phyloP scores from a whole-genome alignment of 2,888 invertebrate genomes.

The Nemoura dubitans region DNA sequence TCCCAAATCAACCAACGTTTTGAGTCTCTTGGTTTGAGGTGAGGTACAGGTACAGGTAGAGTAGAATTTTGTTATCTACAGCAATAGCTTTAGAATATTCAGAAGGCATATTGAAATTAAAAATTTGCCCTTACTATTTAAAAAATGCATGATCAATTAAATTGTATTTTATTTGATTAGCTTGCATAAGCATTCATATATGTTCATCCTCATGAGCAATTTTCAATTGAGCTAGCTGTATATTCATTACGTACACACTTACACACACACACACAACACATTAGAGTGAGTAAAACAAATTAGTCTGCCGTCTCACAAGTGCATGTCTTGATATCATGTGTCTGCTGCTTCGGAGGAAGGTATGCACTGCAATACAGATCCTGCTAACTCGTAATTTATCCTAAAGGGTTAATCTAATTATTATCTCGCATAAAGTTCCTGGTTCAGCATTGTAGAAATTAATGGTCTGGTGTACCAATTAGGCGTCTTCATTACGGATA shows the following conservation, averaged over 20 bases:
- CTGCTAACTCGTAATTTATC: not conserved
- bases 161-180: too few relatives aligned
- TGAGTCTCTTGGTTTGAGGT: not conserved
- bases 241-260: too few relatives aligned
- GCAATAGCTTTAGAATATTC: too few relatives aligned
- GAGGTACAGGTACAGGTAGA: not conserved
- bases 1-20: not conserved
- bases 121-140: too few relatives aligned
- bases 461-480: not conserved
- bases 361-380: too few relatives aligned
- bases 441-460: conserved; percentile 21
- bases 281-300: not conserved
- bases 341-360: too few relatives aligned
- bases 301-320: not conserved
- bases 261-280: too few relatives aligned
- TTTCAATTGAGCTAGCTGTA: too few relatives aligned
- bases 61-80: too few relatives aligned
- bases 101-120: too few relatives aligned
- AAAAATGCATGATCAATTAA: too few relatives aligned
- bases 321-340: not conserved
- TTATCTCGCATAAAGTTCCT: conserved; percentile 9
- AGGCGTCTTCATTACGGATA: not conserved
- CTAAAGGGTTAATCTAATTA: conserved; percentile 5
- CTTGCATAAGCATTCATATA: not conserved
- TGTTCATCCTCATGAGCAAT: not conserved